Percentiles rank a stretch among this genome's conserved stretches.
Evolutionary conservation across 2,888 invertebrate species (phyloP).

Genomic region (Gastracanthus pulcherrimus): DNA sequence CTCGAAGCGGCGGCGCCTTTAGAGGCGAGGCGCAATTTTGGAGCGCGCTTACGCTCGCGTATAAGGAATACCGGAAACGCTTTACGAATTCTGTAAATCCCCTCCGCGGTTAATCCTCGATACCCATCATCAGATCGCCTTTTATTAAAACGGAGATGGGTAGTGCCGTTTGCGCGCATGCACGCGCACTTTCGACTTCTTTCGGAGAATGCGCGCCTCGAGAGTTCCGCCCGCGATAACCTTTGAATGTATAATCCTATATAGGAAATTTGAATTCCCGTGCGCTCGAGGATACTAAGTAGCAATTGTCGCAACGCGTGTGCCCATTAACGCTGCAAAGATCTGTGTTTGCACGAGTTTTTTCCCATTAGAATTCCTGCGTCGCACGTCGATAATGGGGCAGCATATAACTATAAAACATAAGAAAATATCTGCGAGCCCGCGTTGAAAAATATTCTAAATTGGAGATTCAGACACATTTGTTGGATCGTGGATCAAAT

Average conservation of each 20-base stretch:
- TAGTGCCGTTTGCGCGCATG: neutral
- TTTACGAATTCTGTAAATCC: conserved; percentile 2
- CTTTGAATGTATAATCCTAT: neutral
- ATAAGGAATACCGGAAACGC: neutral
- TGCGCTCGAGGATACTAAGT: neutral
- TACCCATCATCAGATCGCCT: too few species aligned
- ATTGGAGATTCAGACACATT: too few species aligned
- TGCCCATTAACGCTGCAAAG: neutral
- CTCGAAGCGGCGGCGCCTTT: neutral
- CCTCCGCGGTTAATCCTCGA: too few species aligned
- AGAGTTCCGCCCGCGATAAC: neutral
- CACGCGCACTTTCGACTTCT: neutral
- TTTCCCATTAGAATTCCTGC: conserved; percentile 4
- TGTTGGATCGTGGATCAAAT: too few species aligned
- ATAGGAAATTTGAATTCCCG: neutral
- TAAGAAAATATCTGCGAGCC: too few species aligned
- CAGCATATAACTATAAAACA: too few species aligned
- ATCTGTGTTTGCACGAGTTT: neutral
- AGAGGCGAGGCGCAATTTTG: neutral
- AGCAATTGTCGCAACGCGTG: conserved; percentile 1
- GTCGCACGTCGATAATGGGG: neutral
- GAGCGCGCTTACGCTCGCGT: neutral
- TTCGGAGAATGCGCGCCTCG: conserved; percentile 3
- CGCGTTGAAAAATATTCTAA: too few species aligned
- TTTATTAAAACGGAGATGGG: neutral